A percentile compares a stretch with the other conserved stretches of the same genome.
Evolutionary conservation across 2,113 vertebrate genomes (phyloP).

Genomic region (Thryonomys swinderianus): DNA sequence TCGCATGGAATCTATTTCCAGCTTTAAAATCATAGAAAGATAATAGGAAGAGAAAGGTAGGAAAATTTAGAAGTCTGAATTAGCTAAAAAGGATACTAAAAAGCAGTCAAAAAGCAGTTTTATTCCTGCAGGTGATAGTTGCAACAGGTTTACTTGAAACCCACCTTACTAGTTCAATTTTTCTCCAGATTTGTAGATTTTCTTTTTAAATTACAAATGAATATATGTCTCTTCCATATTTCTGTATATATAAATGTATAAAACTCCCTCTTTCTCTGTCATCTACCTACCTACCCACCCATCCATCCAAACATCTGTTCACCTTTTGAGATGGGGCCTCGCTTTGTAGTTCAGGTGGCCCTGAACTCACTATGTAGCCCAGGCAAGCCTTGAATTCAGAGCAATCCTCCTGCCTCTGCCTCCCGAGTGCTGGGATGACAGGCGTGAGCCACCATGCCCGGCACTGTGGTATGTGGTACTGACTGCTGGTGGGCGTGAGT

Average conservation of each 20-base stretch:
- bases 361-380: no score
- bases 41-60: neutral
- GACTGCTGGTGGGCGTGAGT: no score
- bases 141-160: slow-evolving; percentile 30
- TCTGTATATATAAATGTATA: neutral
- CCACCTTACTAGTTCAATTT: neutral
- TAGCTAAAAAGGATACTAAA: neutral
- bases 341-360: no score
- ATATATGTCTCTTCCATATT: neutral
- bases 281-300: neutral
- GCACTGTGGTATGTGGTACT: no score
- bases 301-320: neutral
- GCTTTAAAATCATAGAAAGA: slow-evolving; percentile 34
- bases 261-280: neutral
- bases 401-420: no score
- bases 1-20: neutral
- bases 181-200: slow-evolving; percentile 20
- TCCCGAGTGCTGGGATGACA: no score
- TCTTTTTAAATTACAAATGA: neutral
- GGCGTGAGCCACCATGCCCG: no score
- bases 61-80: slow-evolving; percentile 22
- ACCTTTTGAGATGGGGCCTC: no score
- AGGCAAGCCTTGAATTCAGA: no score
- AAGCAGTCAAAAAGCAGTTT: neutral
- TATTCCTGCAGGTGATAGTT: neutral